phyloP scores from a whole-genome alignment of 1,140 invertebrate species.

The Camponotus vicinus region DNA sequence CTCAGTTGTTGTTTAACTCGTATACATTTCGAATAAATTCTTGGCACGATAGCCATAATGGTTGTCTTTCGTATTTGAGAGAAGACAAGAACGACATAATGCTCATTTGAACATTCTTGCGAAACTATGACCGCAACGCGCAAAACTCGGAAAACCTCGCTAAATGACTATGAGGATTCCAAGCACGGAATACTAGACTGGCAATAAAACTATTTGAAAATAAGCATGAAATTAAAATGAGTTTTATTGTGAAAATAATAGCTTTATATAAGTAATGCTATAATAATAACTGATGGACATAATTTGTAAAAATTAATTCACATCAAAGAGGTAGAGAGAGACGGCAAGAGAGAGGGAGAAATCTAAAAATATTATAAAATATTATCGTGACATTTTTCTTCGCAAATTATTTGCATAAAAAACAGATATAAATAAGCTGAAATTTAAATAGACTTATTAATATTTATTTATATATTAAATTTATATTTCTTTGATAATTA shows the following conservation, averaged over 20 bases:
- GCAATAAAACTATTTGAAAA: not conserved
- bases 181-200: not conserved
- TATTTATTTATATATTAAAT: too few relatives aligned
- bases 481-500: too few relatives aligned
- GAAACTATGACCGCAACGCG: not conserved
- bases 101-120: not conserved
- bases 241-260: too few relatives aligned
- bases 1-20: not conserved
- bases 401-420: too few relatives aligned
- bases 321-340: too few relatives aligned
- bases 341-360: not conserved
- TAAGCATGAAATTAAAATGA: not conserved
- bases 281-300: not conserved
- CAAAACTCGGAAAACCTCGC: not conserved
- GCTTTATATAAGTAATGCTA: not conserved
- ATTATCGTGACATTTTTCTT: not conserved
- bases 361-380: not conserved
- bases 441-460: too few relatives aligned
- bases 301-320: not conserved
- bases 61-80: not conserved
- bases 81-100: not conserved
- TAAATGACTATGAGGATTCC: not conserved
- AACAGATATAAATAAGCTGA: too few relatives aligned
- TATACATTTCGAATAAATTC: not conserved
- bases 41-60: not conserved